Percentiles rank a stretch among this genome's conserved stretches.
phyloP scores from a whole-genome alignment of 1,140 invertebrate species.

The Drosophila tani region DNA sequence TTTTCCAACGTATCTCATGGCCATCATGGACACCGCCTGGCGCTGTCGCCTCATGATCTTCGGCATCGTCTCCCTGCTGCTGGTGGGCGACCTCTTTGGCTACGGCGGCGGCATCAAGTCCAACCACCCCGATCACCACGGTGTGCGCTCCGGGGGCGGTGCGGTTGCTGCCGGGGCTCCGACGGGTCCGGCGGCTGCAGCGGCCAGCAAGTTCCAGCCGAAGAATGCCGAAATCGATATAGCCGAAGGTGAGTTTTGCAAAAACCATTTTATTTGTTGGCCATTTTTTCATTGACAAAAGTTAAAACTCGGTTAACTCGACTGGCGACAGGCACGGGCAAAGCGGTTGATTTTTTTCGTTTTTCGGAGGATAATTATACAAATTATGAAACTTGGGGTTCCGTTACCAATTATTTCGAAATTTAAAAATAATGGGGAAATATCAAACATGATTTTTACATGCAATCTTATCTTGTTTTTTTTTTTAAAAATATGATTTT shows the following conservation, averaged over 20 bases:
- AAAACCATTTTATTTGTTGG: conserved; percentile 7
- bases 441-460: too few species aligned
- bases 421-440: background rate
- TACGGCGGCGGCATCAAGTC: conserved; percentile 78
- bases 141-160: conserved; percentile 37
- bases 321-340: background rate
- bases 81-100: conserved; percentile 81
- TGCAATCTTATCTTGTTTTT: too few species aligned
- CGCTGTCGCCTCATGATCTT: conserved; percentile 82
- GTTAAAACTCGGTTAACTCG: conserved; percentile 16
- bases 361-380: background rate
- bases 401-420: background rate
- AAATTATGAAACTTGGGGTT: background rate
- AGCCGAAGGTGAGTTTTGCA: conserved; percentile 78
- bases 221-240: conserved; percentile 84
- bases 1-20: conserved; percentile 32
- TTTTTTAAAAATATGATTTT: too few species aligned
- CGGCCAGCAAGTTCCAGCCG: conserved; percentile 77
- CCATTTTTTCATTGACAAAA: conserved; percentile 35
- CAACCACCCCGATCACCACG: conserved; percentile 58
- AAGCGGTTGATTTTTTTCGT: background rate
- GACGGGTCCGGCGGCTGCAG: conserved; percentile 67
- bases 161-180: conserved; percentile 49
- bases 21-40: conserved; percentile 79
- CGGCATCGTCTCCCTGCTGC: conserved; percentile 68